Evolutionary conservation across 2,888 invertebrate species (phyloP), one percentile per base, ranked within the genome.

Genomic region (Dione vanillae): DNA sequence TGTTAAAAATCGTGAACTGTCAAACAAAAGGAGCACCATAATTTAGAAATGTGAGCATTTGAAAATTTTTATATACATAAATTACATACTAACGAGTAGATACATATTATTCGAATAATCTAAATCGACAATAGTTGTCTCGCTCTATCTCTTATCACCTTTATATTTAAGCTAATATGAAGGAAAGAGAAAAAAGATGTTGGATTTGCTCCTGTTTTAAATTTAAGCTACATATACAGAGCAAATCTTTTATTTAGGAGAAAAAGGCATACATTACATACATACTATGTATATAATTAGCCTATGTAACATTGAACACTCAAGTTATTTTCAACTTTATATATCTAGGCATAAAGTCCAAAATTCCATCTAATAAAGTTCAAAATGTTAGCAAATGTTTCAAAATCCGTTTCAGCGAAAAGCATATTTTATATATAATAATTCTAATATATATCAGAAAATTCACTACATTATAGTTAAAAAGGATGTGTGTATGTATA

Each of bases 121-220:
- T 45, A 54, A 69, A 61, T 59, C 66, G 64, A 73, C 64, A 66
- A 66, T 40, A 73, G 69, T 76, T 65, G 65, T 70, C 69, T 76
- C 69, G 77, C 76, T 76, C 73, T 51, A 75, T 80, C 87, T 79
- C 85, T 74, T 87, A 78, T 81, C 73, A 80, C 88, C 89, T 88
- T 89, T 88, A 91, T 91, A 91, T 89, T 78, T 67, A 73, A 78
- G 45, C 71, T 76, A 85, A 90, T 91, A 91, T 88, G 83, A 88
- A 88, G 90, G 88, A 85, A 84, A 91, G 90, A 86, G 89, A 84
- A 78, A 49, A 45, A 70, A 61, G 59, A 56, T 56, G 43, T 16
- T 40, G 54, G 35, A 41, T 62, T 47, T 69, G 19, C 40, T 67
- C 16, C 2, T 45, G n/a, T 52, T n/a, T 35, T 41, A 2, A 40